Percentiles rank a stretch among this genome's conserved stretches.
phyloP scores from a whole-genome alignment of 1,140 invertebrate genomes.

The Drosophila auraria region DNA sequence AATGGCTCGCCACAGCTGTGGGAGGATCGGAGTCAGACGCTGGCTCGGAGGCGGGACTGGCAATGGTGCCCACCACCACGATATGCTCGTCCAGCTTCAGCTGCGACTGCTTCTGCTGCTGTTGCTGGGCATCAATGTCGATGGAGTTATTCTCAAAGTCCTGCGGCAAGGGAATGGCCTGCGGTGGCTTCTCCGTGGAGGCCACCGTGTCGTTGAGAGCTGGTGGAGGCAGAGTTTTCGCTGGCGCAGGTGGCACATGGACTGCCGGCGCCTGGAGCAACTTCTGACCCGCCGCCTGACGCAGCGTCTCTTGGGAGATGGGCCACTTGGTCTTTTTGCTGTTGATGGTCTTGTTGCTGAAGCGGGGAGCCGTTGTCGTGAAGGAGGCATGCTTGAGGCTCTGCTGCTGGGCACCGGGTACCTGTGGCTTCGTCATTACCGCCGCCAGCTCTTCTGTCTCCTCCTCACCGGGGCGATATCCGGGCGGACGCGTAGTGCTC shows the following conservation, averaged over 20 bases:
- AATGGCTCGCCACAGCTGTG: conserved; percentile 26
- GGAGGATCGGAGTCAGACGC: conserved; percentile 29
- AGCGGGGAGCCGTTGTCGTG: conserved; percentile 68
- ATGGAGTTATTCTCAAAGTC: conserved; percentile 84
- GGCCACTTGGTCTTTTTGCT: conserved; percentile 81
- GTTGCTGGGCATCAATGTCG: conserved; percentile 77
- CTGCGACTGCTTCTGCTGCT: conserved; percentile 42
- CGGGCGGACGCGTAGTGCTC: conserved; percentile 56
- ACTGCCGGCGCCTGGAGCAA: conserved; percentile 36
- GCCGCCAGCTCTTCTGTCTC: conserved; percentile 69
- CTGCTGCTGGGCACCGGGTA: conserved; percentile 45
- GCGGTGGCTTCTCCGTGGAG: conserved; percentile 71
- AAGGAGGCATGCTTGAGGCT: conserved; percentile 44
- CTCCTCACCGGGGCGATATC: conserved; percentile 33
- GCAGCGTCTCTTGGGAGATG: conserved; percentile 61
- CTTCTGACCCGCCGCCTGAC: conserved; percentile 61
- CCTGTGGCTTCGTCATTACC: conserved; percentile 75
- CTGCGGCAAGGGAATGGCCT: conserved; percentile 62
- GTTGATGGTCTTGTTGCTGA: conserved; percentile 68
- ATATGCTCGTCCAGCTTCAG: conserved; percentile 69
- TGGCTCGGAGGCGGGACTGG: conserved; percentile 63
- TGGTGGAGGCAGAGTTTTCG: conserved; percentile 2
- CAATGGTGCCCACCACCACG: conserved; percentile 67
- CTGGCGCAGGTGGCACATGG: conserved; percentile 7
- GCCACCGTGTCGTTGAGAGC: conserved; percentile 20